These are phyloP conservation scores for Caloenas nicobarica DNA, from an alignment of 2,113 vertebrate genomes.

Conservation along the genomic window DNA sequence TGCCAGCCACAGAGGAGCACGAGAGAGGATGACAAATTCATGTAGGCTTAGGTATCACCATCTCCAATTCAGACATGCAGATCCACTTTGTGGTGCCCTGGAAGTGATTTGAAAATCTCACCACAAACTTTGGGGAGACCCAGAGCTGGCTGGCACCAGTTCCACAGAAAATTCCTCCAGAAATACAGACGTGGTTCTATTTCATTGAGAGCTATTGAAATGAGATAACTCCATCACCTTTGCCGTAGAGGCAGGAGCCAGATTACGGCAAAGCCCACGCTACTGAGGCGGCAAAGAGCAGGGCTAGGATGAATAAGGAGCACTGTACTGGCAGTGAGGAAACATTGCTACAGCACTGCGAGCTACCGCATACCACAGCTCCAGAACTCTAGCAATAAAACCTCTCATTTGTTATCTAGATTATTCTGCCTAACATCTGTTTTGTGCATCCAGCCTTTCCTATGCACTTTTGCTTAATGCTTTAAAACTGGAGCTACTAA, in stretches of 20 bases:
- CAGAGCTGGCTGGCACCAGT: not conserved
- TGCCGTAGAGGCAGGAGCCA: not conserved
- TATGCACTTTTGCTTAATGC: not conserved
- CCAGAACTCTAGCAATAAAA: not conserved
- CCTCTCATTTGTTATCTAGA: not conserved
- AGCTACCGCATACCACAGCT: not conserved
- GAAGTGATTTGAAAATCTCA: not conserved
- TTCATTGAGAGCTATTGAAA: not conserved
- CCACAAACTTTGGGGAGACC: not conserved
- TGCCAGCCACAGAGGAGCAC: not conserved
- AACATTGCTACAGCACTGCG: not conserved
- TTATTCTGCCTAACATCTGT: not conserved
- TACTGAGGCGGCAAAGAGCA: fast-evolving
- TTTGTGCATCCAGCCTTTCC: not conserved
- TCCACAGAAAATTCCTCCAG: not conserved
- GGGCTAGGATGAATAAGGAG: not conserved
- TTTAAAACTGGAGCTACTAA: not conserved
- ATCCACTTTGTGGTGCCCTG: not conserved
- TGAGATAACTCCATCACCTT: not conserved
- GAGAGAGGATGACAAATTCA: not conserved
- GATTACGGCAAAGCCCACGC: not conserved
- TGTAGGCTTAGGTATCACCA: fast-evolving
- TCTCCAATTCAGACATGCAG: not conserved
- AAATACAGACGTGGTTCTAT: not conserved
- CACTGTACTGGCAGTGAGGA: not conserved